Evolutionary conservation across 2,888 invertebrate genomes (phyloP).

Genomic region (Xylophagus ater): DNA sequence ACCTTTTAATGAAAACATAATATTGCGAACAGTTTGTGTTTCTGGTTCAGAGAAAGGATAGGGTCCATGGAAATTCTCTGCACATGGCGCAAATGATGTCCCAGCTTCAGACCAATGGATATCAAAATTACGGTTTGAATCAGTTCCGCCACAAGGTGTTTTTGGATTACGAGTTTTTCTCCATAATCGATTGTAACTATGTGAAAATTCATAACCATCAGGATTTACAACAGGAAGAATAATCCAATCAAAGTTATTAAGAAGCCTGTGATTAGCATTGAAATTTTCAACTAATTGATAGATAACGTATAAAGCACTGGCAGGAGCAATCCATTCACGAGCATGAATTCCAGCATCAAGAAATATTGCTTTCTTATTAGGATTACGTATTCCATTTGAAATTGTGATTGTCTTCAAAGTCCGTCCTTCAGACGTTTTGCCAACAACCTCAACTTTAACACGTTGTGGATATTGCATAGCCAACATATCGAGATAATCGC

Average conservation of each 20-base stretch:
- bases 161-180: constrained; percentile 23
- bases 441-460: constrained; percentile 45
- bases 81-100: constrained; percentile 32
- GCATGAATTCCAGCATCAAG: constrained; percentile 45
- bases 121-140: constrained; percentile 24
- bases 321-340: constrained; percentile 49
- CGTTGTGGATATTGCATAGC: constrained; percentile 41
- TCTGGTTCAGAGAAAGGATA: constrained; percentile 42
- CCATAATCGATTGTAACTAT: constrained; percentile 24
- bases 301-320: constrained; percentile 43
- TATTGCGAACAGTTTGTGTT: constrained; percentile 29
- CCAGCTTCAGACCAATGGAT: constrained; percentile 23
- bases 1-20: constrained; percentile 42
- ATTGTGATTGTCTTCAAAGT: constrained; percentile 50
- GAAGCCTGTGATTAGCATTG: constrained; percentile 36
- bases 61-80: constrained; percentile 41
- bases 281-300: constrained; percentile 41
- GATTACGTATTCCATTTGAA: constrained; percentile 41
- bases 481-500: constrained; percentile 41
- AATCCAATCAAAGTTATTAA: constrained; percentile 47
- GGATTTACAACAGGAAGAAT: constrained; percentile 1
- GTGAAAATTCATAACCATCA: not conserved
- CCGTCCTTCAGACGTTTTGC: constrained; percentile 48
- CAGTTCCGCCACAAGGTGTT: constrained; percentile 20
- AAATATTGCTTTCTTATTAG: constrained; percentile 34